These are phyloP conservation scores for Zygaena filipendulae DNA, from an alignment of 2,888 invertebrate species.

Conservation along the genomic window DNA sequence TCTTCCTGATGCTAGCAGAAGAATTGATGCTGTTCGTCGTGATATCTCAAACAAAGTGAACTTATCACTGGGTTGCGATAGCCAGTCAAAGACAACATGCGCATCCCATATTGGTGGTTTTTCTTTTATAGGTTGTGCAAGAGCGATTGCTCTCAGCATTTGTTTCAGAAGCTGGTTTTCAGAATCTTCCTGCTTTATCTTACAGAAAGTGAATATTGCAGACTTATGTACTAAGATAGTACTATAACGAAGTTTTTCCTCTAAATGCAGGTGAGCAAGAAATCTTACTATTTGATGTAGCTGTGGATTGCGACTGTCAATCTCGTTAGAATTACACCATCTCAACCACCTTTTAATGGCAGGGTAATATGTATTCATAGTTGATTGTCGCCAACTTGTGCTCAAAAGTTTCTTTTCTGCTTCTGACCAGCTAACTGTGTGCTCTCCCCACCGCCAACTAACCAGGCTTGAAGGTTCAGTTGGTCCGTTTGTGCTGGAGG, in stretches of 20 bases:
- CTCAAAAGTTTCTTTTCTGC: slow-evolving; percentile 9
- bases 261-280: slow-evolving; percentile 6
- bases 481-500: slow-evolving; percentile 8
- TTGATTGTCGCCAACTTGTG: slow-evolving; percentile 11
- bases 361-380: slow-evolving; percentile 6
- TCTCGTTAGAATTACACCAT: slow-evolving; percentile 4
- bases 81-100: slow-evolving; percentile 4
- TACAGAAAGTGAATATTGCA: slow-evolving; percentile 11
- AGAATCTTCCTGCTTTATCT: not conserved
- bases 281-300: slow-evolving; percentile 6
- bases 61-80: slow-evolving; percentile 1
- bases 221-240: slow-evolving; percentile 10
- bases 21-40: slow-evolving; percentile 6
- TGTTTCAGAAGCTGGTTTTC: slow-evolving; percentile 6
- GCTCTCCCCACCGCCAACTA: slow-evolving; percentile 15
- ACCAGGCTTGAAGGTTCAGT: slow-evolving; percentile 10
- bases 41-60: slow-evolving; percentile 5
- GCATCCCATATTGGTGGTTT: slow-evolving; percentile 8
- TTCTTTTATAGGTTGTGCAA: slow-evolving; percentile 2
- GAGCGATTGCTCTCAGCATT: slow-evolving; percentile 5
- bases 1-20: slow-evolving; percentile 8
- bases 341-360: slow-evolving; percentile 6
- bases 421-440: slow-evolving; percentile 6
- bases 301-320: slow-evolving; percentile 2
- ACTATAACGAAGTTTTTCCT: too few species aligned